A percentile compares a stretch with the other conserved stretches of the same genome.
These are phyloP conservation scores for Mesaphorura yosii DNA, from an alignment of 1,140 invertebrate species.

Conservation along the genomic window DNA sequence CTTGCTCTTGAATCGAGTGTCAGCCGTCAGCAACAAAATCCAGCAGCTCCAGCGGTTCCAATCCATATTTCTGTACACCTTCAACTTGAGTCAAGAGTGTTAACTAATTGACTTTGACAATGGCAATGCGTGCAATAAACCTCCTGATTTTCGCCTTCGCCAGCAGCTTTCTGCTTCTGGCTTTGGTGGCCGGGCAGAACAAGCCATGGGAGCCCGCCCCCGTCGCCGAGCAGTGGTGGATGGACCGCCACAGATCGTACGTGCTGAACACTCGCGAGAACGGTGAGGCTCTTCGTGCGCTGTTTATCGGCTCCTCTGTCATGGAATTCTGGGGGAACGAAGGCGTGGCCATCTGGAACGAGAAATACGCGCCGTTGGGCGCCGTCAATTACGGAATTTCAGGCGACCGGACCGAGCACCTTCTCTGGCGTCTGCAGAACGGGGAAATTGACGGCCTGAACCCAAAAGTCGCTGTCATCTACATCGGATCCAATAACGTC, in stretches of 20 bases:
- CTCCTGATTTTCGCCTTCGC: too few relatives aligned
- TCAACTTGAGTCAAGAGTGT: too few relatives aligned
- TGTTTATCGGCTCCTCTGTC: conserved; percentile 6
- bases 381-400: conserved; percentile 46
- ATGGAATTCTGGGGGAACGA: background rate
- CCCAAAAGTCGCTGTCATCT: conserved; percentile 37
- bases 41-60: too few relatives aligned
- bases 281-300: background rate
- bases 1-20: too few relatives aligned
- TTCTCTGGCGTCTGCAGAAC: conserved; percentile 46
- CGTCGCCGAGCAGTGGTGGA: conserved; percentile 4
- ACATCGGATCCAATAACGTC: conserved; percentile 17
- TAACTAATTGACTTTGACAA: too few relatives aligned
- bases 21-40: too few relatives aligned
- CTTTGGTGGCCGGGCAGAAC: too few relatives aligned
- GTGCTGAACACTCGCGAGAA: conserved; percentile 1
- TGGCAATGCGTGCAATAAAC: too few relatives aligned
- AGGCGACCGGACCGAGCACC: conserved; percentile 45
- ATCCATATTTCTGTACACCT: too few relatives aligned
- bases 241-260: background rate
- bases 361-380: conserved; percentile 14
- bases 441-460: conserved; percentile 43
- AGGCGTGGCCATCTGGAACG: conserved; percentile 13
- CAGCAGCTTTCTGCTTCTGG: too few relatives aligned
- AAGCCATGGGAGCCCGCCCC: conserved; percentile 7